A percentile compares a stretch with the other conserved stretches of the same genome.
Evolutionary conservation across 2,888 invertebrate species (phyloP).

Genomic region (Xestobium rufovillosum): DNA sequence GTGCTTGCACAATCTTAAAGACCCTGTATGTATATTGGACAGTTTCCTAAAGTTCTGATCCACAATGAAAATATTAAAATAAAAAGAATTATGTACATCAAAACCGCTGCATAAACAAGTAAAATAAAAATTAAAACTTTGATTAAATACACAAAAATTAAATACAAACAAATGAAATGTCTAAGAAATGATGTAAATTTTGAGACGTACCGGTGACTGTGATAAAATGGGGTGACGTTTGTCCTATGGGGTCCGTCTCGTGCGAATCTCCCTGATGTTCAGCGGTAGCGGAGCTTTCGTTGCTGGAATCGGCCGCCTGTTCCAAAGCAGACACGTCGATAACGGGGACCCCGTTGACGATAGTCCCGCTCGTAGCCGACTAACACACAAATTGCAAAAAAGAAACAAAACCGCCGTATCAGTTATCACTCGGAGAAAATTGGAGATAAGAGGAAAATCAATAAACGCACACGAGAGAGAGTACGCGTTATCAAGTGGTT

Average conservation of each 20-base stretch:
- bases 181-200: too few relatives aligned
- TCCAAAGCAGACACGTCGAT: slow-evolving; percentile 47
- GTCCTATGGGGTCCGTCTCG: slow-evolving; percentile 47
- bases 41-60: too few relatives aligned
- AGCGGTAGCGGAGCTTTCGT: slow-evolving; percentile 48
- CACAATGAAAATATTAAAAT: too few relatives aligned
- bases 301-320: slow-evolving; percentile 51
- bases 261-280: slow-evolving; percentile 46
- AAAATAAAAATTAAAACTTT: too few relatives aligned
- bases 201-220: slow-evolving; percentile 59
- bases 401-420: slow-evolving; percentile 26
- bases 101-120: too few relatives aligned
- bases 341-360: slow-evolving; percentile 42
- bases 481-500: too few relatives aligned
- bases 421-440: neutral
- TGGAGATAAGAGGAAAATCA: slow-evolving; percentile 2
- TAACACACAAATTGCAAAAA: slow-evolving; percentile 19
- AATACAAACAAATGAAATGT: too few relatives aligned
- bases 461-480: slow-evolving; percentile 6
- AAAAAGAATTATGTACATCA: too few relatives aligned
- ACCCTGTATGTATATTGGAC: too few relatives aligned
- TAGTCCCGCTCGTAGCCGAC: slow-evolving; percentile 31
- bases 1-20: too few relatives aligned
- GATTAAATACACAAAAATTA: too few relatives aligned
- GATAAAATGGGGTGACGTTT: slow-evolving; percentile 55